phyloP scores from a whole-genome alignment of 2,888 invertebrate genomes.

The Aricia artaxerxes region DNA sequence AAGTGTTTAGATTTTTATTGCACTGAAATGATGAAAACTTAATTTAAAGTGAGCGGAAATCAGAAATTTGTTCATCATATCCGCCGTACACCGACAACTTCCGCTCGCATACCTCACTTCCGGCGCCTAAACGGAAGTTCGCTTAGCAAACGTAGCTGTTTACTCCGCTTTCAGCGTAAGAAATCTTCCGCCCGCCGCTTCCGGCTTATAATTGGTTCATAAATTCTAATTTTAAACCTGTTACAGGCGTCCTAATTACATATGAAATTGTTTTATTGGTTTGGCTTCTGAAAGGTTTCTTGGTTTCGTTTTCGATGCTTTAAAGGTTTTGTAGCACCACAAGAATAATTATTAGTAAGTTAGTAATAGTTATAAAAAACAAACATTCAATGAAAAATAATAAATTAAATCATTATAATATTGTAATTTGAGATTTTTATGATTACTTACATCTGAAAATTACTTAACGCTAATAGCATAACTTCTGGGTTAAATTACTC shows the following conservation, averaged over 20 bases:
- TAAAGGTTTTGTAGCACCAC: too few species aligned
- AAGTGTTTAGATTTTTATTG: constrained; percentile 1
- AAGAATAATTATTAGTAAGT: too few species aligned
- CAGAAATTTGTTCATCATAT: constrained; percentile 73
- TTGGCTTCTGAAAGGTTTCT: background rate
- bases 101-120: constrained; percentile 56
- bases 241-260: constrained; percentile 10
- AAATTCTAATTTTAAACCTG: constrained; percentile 25
- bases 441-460: too few species aligned
- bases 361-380: too few species aligned
- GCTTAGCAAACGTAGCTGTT: constrained; percentile 35
- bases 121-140: constrained; percentile 41
- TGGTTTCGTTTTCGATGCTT: background rate
- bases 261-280: background rate
- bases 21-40: constrained; percentile 46
- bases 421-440: too few species aligned
- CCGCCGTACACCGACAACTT: constrained; percentile 65
- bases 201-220: constrained; percentile 30
- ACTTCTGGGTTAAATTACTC: too few species aligned
- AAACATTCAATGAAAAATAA: too few species aligned
- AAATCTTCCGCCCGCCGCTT: constrained; percentile 24
- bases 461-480: too few species aligned
- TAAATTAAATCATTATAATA: too few species aligned
- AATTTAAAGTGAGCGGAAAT: constrained; percentile 56
- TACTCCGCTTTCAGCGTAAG: constrained; percentile 29